These are phyloP conservation scores for Pseudolaguvia tuberculata DNA, from an alignment of 2,113 vertebrate genomes.

Conservation along the genomic window DNA sequence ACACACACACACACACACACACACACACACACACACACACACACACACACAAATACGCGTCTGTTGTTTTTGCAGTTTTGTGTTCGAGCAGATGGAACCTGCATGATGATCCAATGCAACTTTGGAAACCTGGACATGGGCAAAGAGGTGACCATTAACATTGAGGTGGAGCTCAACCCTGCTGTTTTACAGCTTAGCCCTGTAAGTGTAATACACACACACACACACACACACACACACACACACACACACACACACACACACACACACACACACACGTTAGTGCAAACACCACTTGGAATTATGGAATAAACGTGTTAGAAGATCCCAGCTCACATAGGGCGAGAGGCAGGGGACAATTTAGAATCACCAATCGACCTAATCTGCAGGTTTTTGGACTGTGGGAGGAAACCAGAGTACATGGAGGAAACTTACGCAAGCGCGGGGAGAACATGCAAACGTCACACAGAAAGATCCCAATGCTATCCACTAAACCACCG, in stretches of 20 bases:
- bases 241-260: not conserved
- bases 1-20: not conserved
- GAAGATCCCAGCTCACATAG: no score
- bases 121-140: constrained; percentile 84
- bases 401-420: no score
- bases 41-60: not conserved
- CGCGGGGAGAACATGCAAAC: no score
- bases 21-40: not conserved
- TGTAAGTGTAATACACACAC: constrained; percentile 33
- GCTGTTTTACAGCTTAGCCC: constrained; percentile 65
- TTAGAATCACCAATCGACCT: no score
- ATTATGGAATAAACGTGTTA: no score
- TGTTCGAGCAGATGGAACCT: constrained; percentile 69
- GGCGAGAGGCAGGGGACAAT: no score
- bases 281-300: no score
- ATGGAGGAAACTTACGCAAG: no score
- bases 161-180: constrained; percentile 80
- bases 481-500: no score
- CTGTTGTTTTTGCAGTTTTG: constrained; percentile 74
- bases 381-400: no score
- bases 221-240: not conserved
- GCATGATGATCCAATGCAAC: constrained; percentile 76
- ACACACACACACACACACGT: not conserved
- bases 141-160: constrained; percentile 74
- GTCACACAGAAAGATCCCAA: no score